Evolutionary conservation across 2,888 invertebrate species (phyloP), one percentile per base, ranked within the genome.

Genomic region (Aleiodes leptofemur): DNA sequence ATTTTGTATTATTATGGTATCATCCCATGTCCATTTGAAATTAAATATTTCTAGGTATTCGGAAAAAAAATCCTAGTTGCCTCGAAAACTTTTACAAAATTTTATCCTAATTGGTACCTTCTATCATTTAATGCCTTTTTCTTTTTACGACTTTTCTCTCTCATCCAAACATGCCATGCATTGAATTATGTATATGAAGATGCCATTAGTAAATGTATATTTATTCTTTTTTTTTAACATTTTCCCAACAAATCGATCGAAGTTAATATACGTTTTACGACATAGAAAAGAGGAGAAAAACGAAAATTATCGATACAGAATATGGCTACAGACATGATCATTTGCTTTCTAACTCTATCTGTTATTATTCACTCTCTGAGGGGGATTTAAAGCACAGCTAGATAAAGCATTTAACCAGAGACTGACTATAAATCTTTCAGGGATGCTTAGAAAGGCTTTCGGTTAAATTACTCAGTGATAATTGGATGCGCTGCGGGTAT

Each of bases 401-500:
- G 68, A 53, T 68, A 68, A 68, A 68, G 51, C 51, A 51, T 68
- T 68, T 68, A 68, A 31, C 68, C 51, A 68, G 31, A 29, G n/a
- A n/a, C 51, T 68, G 68, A 53, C 68, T 1, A 68, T 68, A 68
- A 68, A 68, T 68, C 68, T 51, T 50, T 4, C 29, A 7, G 51
- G 51, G 50, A 68, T 51, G 68, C 51, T 11, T 51, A 68, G 51
- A 68, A 68, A 68, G 68, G 29, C 68, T 68, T 68, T 68, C 68
- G 68, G 50, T 51, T 68, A 68, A 68, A 68, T 68, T 68, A 51
- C 68, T 51, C 68, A 53, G 51, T 31, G 50, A 51, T 68, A 68
- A 68, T 68, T 68, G 68, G 68, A 68, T 68, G 68, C 66, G 50
- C 66, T 51, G 66, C 68, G 68, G 68, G 68, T 64, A 38, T 48